These are phyloP conservation scores for Scopus umbretta DNA, from an alignment of 2,113 vertebrate genomes.

Conservation along the genomic window DNA sequence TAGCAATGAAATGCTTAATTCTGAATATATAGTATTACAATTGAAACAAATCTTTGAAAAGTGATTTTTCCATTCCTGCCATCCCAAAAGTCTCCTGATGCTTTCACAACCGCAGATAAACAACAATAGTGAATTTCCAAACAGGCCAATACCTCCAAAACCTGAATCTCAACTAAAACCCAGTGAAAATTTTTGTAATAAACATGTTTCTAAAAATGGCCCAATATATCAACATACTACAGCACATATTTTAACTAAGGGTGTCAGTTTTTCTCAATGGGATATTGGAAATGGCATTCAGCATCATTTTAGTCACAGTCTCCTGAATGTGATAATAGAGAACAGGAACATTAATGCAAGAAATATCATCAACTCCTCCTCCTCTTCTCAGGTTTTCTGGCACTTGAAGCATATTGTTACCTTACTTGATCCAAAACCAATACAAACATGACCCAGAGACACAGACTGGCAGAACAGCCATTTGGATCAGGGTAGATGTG, in stretches of 20 bases:
- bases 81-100: neutral
- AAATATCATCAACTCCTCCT: neutral
- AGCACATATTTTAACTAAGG: neutral
- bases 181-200: neutral
- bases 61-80: neutral
- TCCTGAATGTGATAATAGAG: neutral
- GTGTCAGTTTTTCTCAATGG: neutral
- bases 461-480: neutral
- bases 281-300: neutral
- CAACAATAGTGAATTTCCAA: neutral
- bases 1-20: neutral
- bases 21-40: neutral
- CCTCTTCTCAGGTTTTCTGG: neutral
- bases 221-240: neutral
- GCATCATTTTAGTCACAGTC: neutral
- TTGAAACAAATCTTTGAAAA: neutral
- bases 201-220: neutral
- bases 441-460: neutral
- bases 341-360: neutral
- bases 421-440: neutral
- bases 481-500: neutral
- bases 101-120: neutral
- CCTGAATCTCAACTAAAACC: neutral
- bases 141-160: neutral
- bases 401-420: neutral